A percentile compares a stretch with the other conserved stretches of the same genome.
These are phyloP conservation scores for Pipra filicauda DNA, from an alignment of 2,113 vertebrate genomes.

Conservation along the genomic window DNA sequence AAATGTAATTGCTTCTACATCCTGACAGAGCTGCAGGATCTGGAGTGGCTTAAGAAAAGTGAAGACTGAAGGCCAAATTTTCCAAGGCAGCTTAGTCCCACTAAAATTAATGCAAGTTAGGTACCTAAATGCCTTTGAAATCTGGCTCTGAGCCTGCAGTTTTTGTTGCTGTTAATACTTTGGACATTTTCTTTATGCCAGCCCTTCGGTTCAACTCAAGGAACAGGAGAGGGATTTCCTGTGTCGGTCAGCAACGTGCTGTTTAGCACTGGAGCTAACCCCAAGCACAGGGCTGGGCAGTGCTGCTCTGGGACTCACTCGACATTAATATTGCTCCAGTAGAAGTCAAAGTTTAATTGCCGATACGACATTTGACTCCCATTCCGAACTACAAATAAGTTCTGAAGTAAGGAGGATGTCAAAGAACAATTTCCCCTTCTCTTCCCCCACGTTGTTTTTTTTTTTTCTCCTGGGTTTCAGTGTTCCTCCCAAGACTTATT, in stretches of 20 bases:
- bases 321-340: constrained; percentile 54
- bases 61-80: not conserved
- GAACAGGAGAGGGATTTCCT: constrained; percentile 74
- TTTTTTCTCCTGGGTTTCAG: not conserved
- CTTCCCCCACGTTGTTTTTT: not conserved
- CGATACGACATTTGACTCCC: constrained; percentile 2
- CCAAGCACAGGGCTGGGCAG: not conserved
- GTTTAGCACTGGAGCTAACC: constrained; percentile 62
- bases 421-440: not conserved
- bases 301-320: constrained; percentile 14
- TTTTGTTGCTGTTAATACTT: constrained; percentile 45
- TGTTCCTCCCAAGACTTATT: not conserved
- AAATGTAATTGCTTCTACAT: constrained; percentile 40
- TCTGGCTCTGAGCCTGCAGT: constrained; percentile 4
- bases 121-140: constrained; percentile 42
- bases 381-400: constrained; percentile 2
- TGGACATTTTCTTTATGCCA: constrained; percentile 28
- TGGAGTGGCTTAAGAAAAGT: constrained; percentile 14
- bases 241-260: constrained; percentile 68
- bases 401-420: constrained; percentile 39
- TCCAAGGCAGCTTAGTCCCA: not conserved
- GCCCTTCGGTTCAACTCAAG: constrained; percentile 55
- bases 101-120: constrained; percentile 22
- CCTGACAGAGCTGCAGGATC: not conserved
- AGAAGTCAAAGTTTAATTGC: constrained; percentile 71